Evolutionary conservation across 2,888 invertebrate genomes (phyloP).

Genomic region (Protodeltote pygarga): DNA sequence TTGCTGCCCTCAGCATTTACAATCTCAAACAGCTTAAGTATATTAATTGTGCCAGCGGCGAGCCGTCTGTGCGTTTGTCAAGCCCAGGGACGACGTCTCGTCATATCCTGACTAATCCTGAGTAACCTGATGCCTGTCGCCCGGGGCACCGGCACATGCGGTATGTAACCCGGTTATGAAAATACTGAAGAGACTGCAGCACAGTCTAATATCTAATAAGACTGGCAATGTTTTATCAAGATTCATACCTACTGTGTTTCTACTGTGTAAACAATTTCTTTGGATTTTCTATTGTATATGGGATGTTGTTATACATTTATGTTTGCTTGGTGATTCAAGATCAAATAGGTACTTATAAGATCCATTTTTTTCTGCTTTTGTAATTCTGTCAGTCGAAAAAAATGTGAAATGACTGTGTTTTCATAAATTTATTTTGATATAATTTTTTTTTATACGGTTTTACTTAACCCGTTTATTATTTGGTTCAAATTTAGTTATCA

Average conservation of each 20-base stretch:
- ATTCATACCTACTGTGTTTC: slow-evolving; percentile 18
- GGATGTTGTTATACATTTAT: slow-evolving; percentile 18
- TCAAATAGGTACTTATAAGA: no score
- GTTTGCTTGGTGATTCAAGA: slow-evolving; percentile 30
- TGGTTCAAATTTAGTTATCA: no score
- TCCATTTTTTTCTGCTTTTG: no score
- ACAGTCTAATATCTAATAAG: no score
- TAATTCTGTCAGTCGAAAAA: no score
- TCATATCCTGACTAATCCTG: slow-evolving; percentile 32
- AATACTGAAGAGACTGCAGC: no score
- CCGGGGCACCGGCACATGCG: slow-evolving; percentile 48
- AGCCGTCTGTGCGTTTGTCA: slow-evolving; percentile 46
- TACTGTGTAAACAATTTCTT: slow-evolving; percentile 10
- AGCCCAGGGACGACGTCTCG: slow-evolving; percentile 48
- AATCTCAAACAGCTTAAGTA: slow-evolving; percentile 26
- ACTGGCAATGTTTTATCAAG: not conserved
- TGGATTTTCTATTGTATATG: slow-evolving; percentile 3
- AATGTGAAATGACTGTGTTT: no score
- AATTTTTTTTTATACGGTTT: no score
- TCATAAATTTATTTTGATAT: no score
- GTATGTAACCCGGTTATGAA: slow-evolving; percentile 49
- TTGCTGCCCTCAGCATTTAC: slow-evolving; percentile 28
- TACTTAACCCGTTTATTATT: no score
- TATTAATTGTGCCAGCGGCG: slow-evolving; percentile 28
- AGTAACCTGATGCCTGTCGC: slow-evolving; percentile 61